Conservation (phyloP, 2,888 invertebrate genomes). For the Chorisops tibialis region DNA sequence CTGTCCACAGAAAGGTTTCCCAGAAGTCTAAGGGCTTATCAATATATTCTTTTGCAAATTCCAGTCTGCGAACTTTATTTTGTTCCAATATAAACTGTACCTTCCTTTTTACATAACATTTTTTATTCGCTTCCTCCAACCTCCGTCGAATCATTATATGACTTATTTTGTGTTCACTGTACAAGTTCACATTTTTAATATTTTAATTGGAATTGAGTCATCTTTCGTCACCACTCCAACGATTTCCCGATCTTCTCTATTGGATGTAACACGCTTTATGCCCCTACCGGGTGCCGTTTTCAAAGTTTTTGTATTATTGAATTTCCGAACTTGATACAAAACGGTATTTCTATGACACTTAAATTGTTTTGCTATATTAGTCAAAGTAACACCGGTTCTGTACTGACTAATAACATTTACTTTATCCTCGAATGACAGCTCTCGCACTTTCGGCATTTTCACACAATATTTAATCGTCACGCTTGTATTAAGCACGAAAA, state of each 20-base stretch:
- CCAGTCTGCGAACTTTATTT: slow-evolving; percentile 7
- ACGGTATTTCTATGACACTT: too few relatives aligned
- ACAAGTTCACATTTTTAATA: background rate
- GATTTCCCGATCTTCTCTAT: background rate
- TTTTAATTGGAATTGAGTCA: background rate
- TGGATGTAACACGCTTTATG: background rate
- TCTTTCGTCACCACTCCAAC: background rate
- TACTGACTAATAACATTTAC: too few relatives aligned
- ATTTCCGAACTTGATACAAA: slow-evolving; percentile 14
- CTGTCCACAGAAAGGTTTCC: background rate
- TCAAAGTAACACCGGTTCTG: too few relatives aligned
- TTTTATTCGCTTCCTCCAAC: slow-evolving; percentile 14
- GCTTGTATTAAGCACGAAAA: too few relatives aligned
- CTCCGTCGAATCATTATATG: slow-evolving; percentile 8
- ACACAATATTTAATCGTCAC: too few relatives aligned
- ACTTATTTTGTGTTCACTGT: slow-evolving; percentile 6
- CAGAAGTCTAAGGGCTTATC: background rate
- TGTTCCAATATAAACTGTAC: too few relatives aligned
- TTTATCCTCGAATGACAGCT: too few relatives aligned
- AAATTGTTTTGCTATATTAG: too few relatives aligned
- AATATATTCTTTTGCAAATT: slow-evolving; percentile 13
- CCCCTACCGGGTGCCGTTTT: slow-evolving; percentile 11
- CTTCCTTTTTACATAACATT: too few relatives aligned
- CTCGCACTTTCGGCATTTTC: too few relatives aligned
- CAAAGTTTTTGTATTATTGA: slow-evolving; percentile 11